These are phyloP conservation scores for Lysandra bellargus DNA, from an alignment of 2,888 invertebrate genomes.

Conservation along the genomic window DNA sequence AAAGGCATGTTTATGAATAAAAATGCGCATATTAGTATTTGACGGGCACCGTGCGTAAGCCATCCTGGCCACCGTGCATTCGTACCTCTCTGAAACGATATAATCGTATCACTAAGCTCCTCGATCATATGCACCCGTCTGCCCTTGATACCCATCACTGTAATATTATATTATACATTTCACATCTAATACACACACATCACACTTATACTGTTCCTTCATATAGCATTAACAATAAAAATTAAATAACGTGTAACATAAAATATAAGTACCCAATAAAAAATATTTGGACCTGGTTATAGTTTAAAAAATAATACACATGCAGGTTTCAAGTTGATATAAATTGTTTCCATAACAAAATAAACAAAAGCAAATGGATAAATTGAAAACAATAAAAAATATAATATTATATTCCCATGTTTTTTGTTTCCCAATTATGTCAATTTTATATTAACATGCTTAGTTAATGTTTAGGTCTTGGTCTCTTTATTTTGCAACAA, in stretches of 20 bases:
- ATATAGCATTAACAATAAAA: background rate
- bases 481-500: background rate
- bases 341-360: background rate
- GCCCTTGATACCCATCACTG: conserved; percentile 99
- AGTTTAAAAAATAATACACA: background rate
- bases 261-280: background rate
- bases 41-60: conserved; percentile 70
- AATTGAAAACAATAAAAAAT: background rate
- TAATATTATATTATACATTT: conserved; percentile 72
- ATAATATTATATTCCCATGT: background rate
- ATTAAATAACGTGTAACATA: background rate
- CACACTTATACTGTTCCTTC: background rate
- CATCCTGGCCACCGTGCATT: conserved; percentile 60
- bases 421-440: conserved; percentile 5
- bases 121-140: conserved; percentile 99
- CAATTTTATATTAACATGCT: background rate
- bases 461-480: background rate
- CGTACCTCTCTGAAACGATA: conserved; percentile 99
- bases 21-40: conserved; percentile 38
- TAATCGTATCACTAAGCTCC: conserved; percentile 98
- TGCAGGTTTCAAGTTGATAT: background rate
- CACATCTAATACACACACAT: conserved; percentile 34
- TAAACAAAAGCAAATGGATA: background rate
- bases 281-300: background rate
- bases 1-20: background rate